Conservation (phyloP, 2,113 vertebrate species). For the Oncorhynchus gorbuscha region DNA sequence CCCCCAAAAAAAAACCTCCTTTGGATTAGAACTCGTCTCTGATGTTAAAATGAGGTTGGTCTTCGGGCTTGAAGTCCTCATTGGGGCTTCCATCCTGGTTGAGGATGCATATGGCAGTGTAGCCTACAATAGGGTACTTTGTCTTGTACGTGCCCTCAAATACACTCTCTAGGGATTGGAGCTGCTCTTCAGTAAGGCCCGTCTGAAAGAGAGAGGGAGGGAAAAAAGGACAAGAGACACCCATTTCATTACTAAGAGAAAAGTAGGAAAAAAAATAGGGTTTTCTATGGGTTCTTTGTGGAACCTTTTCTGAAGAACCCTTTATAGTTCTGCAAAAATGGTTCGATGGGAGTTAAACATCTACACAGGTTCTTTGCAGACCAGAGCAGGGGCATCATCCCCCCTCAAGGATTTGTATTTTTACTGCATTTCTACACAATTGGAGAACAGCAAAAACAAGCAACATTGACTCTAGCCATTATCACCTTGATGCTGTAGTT, state of each 20-base stretch:
- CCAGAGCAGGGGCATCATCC: no score
- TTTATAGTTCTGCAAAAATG: no score
- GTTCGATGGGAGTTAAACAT: no score
- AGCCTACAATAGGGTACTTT: conserved; percentile 95
- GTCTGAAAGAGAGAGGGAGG: conserved; percentile 64
- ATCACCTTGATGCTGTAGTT: no score
- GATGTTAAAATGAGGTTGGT: conserved; percentile 86
- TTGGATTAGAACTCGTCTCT: conserved; percentile 86
- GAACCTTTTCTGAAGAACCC: no score
- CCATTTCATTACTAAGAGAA: not conserved
- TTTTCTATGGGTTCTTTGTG: no score
- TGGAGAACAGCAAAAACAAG: no score
- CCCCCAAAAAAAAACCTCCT: not conserved
- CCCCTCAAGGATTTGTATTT: no score
- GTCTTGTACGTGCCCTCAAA: conserved; percentile 91
- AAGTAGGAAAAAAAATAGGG: no score
- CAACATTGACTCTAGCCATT: no score
- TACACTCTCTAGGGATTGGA: conserved; percentile 82
- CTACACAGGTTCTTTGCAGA: no score
- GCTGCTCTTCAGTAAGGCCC: conserved; percentile 83
- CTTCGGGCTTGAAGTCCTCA: conserved; percentile 87
- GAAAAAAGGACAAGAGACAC: conserved; percentile 6
- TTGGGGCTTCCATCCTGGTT: conserved; percentile 90
- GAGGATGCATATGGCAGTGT: conserved; percentile 86
- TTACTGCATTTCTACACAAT: no score